Evolutionary conservation across 1,140 invertebrate species (phyloP).

Genomic region (Lepidurus packardi): DNA sequence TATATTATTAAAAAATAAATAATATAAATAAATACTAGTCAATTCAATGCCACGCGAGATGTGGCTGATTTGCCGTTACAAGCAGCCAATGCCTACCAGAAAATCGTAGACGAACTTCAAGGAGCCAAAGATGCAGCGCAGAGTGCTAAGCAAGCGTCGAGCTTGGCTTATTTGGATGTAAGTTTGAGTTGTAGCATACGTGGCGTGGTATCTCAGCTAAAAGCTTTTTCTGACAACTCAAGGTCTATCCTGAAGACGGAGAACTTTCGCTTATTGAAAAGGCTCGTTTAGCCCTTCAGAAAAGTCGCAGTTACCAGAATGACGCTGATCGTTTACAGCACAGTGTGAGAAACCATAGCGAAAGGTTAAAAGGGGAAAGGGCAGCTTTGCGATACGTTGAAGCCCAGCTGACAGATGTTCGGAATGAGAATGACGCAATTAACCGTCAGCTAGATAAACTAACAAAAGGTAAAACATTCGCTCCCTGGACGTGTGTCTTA

Average conservation of each 20-base stretch:
- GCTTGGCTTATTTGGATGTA: slow-evolving; percentile 53
- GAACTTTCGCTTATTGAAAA: slow-evolving; percentile 37
- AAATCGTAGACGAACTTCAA: slow-evolving; percentile 63
- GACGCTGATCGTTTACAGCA: slow-evolving; percentile 35
- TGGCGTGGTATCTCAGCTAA: not conserved
- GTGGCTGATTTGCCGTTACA: slow-evolving; percentile 62
- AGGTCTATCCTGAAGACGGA: slow-evolving; percentile 41
- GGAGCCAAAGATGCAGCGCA: slow-evolving; percentile 57
- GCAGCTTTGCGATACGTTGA: slow-evolving; percentile 34
- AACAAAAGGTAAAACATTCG: slow-evolving; percentile 14
- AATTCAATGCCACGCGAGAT: slow-evolving; percentile 61
- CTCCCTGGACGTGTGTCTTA: not conserved
- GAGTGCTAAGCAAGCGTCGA: slow-evolving; percentile 57
- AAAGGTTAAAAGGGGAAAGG: slow-evolving; percentile 38
- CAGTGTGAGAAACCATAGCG: slow-evolving; percentile 35
- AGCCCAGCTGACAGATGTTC: slow-evolving; percentile 32
- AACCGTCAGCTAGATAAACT: slow-evolving; percentile 28
- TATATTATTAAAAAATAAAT: slow-evolving; percentile 36
- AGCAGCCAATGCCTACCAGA: slow-evolving; percentile 74
- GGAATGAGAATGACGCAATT: slow-evolving; percentile 36
- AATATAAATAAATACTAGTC: slow-evolving; percentile 46
- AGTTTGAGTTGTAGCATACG: slow-evolving; percentile 30
- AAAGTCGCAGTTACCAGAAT: slow-evolving; percentile 36
- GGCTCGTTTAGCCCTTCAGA: slow-evolving; percentile 35
- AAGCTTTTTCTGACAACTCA: not conserved